Conservation (phyloP, 2,797 vertebrate species). For the Margarornis squamiger region DNA sequence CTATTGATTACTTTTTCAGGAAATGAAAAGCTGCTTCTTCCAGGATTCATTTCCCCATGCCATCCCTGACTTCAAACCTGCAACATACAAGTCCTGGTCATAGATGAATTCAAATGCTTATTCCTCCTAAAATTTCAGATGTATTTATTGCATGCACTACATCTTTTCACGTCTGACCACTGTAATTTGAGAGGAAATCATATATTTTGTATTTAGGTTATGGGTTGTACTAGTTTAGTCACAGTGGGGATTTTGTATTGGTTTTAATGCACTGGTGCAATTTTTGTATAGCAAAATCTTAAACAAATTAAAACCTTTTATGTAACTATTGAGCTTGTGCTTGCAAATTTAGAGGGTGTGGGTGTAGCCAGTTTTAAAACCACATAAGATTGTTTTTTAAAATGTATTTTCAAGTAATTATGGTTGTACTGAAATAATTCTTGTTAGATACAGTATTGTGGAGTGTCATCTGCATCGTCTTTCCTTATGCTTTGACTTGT, state of each 20-base stretch:
- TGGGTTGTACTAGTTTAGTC: not conserved
- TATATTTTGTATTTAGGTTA: not conserved
- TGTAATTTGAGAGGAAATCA: constrained; percentile 9
- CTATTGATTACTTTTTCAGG: not conserved
- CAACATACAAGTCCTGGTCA: not conserved
- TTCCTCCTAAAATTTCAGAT: not conserved
- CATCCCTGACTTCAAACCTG: not conserved
- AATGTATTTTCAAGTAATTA: constrained; percentile 25
- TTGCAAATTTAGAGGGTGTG: not conserved
- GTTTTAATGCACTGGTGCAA: not conserved
- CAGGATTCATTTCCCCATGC: not conserved
- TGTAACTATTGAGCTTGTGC: not conserved
- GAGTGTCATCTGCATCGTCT: not conserved
- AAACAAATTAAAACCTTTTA: not conserved
- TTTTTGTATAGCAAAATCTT: not conserved
- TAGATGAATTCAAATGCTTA: not conserved
- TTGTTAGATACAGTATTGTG: not conserved
- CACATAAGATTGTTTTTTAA: not conserved
- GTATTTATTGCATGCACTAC: not conserved
- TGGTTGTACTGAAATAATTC: not conserved
- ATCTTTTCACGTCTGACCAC: constrained; percentile 16
- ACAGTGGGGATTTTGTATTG: not conserved
- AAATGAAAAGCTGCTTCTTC: not conserved
- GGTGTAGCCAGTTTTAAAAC: not conserved
- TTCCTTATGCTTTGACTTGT: not conserved